These are phyloP conservation scores for Engystomops pustulosus DNA, from an alignment of 2,113 vertebrate genomes.

Conservation along the genomic window DNA sequence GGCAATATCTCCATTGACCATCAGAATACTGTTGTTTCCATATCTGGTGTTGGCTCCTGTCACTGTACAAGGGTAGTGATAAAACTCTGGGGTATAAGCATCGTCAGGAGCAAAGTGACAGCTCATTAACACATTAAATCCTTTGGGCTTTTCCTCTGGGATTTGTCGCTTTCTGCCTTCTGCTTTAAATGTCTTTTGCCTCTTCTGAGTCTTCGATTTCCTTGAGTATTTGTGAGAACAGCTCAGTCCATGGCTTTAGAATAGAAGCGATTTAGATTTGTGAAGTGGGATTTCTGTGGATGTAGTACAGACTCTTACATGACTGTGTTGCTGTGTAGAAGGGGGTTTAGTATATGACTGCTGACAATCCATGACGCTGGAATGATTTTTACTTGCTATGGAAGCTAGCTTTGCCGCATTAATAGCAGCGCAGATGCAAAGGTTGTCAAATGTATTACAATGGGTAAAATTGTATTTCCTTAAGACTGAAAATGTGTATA, in stretches of 20 bases:
- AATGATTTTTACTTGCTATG: background rate
- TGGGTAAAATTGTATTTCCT: too few species aligned
- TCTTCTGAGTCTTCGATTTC: background rate
- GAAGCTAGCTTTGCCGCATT: background rate
- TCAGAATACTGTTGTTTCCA: background rate
- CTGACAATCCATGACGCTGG: background rate
- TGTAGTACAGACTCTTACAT: background rate
- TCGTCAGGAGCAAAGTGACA: background rate
- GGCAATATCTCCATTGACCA: too few species aligned
- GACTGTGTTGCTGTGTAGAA: background rate
- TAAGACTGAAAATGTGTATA: too few species aligned
- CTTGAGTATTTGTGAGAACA: background rate
- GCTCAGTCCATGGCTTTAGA: background rate
- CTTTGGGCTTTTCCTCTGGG: slow-evolving; percentile 3
- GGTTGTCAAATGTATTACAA: too few species aligned
- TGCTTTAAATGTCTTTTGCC: background rate
- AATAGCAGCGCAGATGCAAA: background rate
- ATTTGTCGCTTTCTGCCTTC: background rate
- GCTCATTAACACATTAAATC: slow-evolving; percentile 17
- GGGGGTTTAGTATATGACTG: background rate
- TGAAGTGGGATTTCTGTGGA: background rate
- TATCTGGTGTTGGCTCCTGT: background rate
- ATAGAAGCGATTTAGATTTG: background rate
- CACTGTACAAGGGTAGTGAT: background rate
- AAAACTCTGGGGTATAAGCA: background rate